These are phyloP conservation scores for Triplophysa rosa DNA, from an alignment of 2,113 vertebrate genomes.

Conservation along the genomic window DNA sequence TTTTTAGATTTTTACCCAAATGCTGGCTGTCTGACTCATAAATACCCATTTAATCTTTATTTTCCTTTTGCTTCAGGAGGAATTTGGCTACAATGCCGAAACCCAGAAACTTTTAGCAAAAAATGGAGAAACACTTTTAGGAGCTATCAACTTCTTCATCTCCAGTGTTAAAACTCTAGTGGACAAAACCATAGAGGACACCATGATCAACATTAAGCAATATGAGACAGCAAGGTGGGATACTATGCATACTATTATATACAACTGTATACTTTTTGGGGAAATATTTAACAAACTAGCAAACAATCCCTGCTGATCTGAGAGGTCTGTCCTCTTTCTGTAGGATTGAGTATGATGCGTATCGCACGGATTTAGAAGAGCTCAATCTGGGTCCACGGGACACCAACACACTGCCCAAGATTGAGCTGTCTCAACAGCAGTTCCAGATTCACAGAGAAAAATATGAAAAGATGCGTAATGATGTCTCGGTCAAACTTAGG, in stretches of 20 bases:
- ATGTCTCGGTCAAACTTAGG: constrained; percentile 92
- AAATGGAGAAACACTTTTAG: constrained; percentile 95
- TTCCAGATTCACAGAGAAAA: constrained; percentile 94
- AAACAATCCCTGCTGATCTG: not conserved
- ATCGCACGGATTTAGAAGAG: constrained; percentile 95
- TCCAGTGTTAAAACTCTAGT: constrained; percentile 92
- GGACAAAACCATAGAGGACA: constrained; percentile 98
- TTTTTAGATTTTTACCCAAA: too few species aligned
- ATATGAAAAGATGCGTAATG: constrained; percentile 92
- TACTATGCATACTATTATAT: not conserved
- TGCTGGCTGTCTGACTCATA: too few species aligned
- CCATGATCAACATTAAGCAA: constrained; percentile 94
- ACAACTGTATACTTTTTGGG: not conserved
- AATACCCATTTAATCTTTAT: not conserved
- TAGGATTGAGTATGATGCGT: constrained; percentile 95
- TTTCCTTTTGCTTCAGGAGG: constrained; percentile 78
- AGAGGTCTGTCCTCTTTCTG: not conserved
- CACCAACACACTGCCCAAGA: constrained; percentile 88
- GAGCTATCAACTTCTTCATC: constrained; percentile 96
- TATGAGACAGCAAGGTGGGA: constrained; percentile 89
- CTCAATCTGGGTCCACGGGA: constrained; percentile 94
- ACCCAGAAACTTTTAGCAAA: constrained; percentile 96
- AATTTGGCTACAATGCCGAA: constrained; percentile 97
- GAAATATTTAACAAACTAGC: not conserved
- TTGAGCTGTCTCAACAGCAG: constrained; percentile 88